Evolutionary conservation across 2,797 vertebrate species (phyloP), one percentile per base, ranked within the genome.

Genomic region (Perodicticus potto): DNA sequence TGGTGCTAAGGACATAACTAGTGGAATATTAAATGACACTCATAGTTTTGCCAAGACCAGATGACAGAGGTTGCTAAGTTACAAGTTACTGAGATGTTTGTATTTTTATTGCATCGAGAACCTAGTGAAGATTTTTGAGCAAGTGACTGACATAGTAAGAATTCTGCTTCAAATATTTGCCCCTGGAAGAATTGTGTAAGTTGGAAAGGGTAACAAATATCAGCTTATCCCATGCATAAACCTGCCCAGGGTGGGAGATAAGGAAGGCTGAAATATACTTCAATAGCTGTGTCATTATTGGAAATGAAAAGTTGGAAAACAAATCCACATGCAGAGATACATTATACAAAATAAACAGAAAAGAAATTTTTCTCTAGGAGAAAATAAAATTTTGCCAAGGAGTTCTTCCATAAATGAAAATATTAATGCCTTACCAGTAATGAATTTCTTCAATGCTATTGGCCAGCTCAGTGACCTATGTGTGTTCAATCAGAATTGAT

Each of bases 351-450:
- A 67, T 32, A 85, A 34, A 1, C 27, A 49, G 19, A 59, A 76
- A 85, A 29, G 40, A 3, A 45, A 45, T 45, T 10, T 43, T 45
- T 45, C 45, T 45, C 45, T 45, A 45, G 45, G 45, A 45, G 45
- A 10, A 45, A 74, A 32, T 89, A 53, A 20, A 43, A 88, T 94
- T 83, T 81, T 29, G 32, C 25, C 63, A 87, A 91, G 5, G 8
- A 72, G 7, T 83, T 72, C 14, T 65, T 85, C 37, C 70, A 59
- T 85, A n/a, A 92, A 92, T 72, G 11, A 77, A 94, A 93, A 69
- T 85, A 72, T 22, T 84, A 70, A 65, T 65, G 49, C 82, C 4
- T 83, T 43, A 57, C 34, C 8, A 65, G 34, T 40, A 61, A 81
- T 63, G 11, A 65, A n/a, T 61, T 45, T 95, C 20, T 27, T 91